phyloP scores from a whole-genome alignment of 35 echinoderm and acorn worm genomes.

The Apostichopus californicus region DNA sequence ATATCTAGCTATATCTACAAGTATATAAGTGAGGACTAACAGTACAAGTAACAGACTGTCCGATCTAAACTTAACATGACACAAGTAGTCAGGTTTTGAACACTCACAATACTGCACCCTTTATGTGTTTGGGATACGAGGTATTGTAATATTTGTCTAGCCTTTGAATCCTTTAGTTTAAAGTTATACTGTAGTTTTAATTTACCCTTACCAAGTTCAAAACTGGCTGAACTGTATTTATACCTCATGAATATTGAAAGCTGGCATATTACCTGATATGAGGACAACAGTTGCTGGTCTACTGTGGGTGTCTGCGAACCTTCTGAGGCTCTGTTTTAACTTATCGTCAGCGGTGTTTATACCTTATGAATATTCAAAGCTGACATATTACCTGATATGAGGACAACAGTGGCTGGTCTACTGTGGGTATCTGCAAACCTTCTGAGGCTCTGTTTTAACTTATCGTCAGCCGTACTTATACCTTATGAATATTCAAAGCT shows the following conservation, averaged over 20 bases:
- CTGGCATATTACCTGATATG: constrained; percentile 76
- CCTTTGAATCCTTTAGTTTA: no score
- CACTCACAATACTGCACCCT: no score
- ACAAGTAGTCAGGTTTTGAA: no score
- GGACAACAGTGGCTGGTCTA: constrained; percentile 90
- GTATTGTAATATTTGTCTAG: background rate
- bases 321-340: constrained; percentile 84
- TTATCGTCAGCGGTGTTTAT: constrained; percentile 96
- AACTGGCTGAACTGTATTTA: constrained; percentile 62
- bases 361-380: no score
- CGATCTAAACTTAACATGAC: no score
- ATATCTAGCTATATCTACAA: no score
- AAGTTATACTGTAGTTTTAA: no score
- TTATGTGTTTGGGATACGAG: background rate
- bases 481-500: no score
- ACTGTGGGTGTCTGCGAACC: constrained; percentile 96
- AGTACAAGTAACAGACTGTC: background rate
- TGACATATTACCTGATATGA: constrained; percentile 81
- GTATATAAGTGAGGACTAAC: background rate
- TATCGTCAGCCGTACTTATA: constrained; percentile 91
- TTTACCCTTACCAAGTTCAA: no score
- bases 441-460: constrained; percentile 87
- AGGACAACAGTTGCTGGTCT: constrained; percentile 93
- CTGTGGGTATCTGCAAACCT: constrained; percentile 96
- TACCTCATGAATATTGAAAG: no score